Percentiles rank a stretch among this genome's conserved stretches.
Conservation (phyloP, 2,888 invertebrate species). For the Clusia tigrina region DNA sequence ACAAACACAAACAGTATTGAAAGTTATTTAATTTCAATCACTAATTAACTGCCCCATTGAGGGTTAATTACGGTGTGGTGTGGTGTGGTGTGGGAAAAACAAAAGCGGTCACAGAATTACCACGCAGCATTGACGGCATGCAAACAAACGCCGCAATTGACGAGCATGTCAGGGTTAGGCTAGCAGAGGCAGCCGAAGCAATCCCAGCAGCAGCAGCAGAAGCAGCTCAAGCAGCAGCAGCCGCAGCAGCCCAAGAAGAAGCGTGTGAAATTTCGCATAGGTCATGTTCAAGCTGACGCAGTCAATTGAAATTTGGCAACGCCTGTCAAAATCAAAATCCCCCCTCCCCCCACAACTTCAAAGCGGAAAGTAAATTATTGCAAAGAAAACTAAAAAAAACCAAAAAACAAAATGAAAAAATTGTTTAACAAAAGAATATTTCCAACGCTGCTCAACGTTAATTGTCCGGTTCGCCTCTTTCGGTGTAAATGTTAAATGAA, state of each 20-base stretch:
- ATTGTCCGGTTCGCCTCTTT: neutral
- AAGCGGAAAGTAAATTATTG: slow-evolving; percentile 32
- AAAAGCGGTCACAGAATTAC: neutral
- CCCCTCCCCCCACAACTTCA: too few relatives aligned
- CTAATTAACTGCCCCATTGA: too few relatives aligned
- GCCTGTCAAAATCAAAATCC: slow-evolving; percentile 52
- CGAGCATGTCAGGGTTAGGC: slow-evolving; percentile 59
- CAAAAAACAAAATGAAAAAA: slow-evolving; percentile 1
- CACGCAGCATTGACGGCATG: neutral
- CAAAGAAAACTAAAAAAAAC: neutral
- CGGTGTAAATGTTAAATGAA: neutral
- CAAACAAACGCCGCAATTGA: slow-evolving; percentile 29
- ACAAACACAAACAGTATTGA: too few relatives aligned
- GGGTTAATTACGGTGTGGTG: too few relatives aligned
- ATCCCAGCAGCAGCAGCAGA: slow-evolving; percentile 23
- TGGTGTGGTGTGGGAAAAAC: too few relatives aligned
- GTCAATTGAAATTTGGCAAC: slow-evolving; percentile 13
- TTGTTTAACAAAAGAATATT: slow-evolving; percentile 11
- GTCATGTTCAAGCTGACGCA: slow-evolving; percentile 45
- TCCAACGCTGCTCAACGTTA: neutral
- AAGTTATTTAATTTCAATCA: too few relatives aligned
- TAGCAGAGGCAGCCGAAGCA: slow-evolving; percentile 34
- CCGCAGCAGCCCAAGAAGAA: slow-evolving; percentile 20
- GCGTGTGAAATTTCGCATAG: slow-evolving; percentile 53
- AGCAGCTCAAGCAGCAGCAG: neutral